Conservation (phyloP, 2,113 vertebrate species). For the Perognathus longimembris region DNA sequence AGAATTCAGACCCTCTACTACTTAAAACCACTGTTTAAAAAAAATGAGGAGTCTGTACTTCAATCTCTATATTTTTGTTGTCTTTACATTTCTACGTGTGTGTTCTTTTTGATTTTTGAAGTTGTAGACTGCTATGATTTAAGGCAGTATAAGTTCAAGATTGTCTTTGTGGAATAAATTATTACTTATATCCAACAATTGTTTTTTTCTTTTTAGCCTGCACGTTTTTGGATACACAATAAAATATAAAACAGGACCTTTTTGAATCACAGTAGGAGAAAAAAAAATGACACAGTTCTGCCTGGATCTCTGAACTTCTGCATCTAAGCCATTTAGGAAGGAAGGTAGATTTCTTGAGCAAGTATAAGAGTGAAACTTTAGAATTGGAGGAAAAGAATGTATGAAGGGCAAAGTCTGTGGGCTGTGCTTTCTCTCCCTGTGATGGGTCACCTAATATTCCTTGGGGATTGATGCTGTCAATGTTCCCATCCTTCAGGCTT, state of each 20-base stretch:
- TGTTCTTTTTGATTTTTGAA: conserved; percentile 3
- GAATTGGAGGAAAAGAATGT: neutral
- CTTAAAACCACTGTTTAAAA: neutral
- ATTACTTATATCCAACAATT: neutral
- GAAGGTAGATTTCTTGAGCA: neutral
- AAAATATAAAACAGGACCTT: neutral
- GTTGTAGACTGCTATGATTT: conserved; percentile 7
- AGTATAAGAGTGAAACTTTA: neutral
- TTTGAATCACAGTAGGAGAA: neutral
- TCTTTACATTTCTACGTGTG: neutral
- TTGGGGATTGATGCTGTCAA: neutral
- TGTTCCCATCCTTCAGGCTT: neutral
- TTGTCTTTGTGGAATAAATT: conserved; percentile 40
- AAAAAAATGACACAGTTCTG: neutral
- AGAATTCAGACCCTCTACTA: neutral
- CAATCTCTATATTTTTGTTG: neutral
- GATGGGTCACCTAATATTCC: accelerated
- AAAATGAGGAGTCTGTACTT: neutral
- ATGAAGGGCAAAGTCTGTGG: neutral
- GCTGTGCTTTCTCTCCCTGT: too few relatives aligned
- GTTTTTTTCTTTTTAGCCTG: neutral
- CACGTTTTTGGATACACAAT: neutral
- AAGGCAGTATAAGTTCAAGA: neutral
- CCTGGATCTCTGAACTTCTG: neutral
- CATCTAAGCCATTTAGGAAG: neutral